Base-by-base conservation (phyloP, 2,797 vertebrate species). In the Gallirallus australis region DNA sequence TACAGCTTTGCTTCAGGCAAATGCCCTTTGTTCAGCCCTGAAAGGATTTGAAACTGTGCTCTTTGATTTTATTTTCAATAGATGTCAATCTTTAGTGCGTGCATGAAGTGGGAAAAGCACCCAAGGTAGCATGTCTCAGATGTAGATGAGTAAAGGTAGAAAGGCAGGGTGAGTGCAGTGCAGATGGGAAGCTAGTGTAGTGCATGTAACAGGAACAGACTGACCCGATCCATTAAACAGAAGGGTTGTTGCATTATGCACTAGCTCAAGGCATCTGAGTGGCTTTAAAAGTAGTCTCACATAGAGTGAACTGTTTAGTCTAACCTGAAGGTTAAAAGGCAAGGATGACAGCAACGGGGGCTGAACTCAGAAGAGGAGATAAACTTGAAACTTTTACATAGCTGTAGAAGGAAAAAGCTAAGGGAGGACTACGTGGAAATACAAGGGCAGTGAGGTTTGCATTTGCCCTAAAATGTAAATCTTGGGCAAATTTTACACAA, bases 241-340 rank as follows among this genome's bases (percentile, higher is more conserved):
- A 69, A 76, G 28, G 11, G 86, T 80, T 95, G 48, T 82, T 97
- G 93, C 90, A 95, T 96, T 97, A 96, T 96, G 96, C 81, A 96
- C 78, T 89, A 94, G 71, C 82, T 89, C 57, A 82, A 86, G 71
- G 68, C 85, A 50, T 66, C 85, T 73, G 75, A 92, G 78, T 71
- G 71, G 19, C 68, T 90, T 91, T 89, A 57, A 93, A 86, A 90
- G 91, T 89, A 70, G 66, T 93, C 59, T 82, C 4, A 1, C 53
- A 6, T 11, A 37, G 63, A 86, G 18, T 53, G 40, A 81, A 73
- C 39, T 31, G 24, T 56, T 56, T 42, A 57, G 80, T 71, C 5
- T 10, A 75, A 93, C 66, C 68, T 81, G 66, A 50, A 92, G 78
- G 78, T 91, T 94, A 90, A 92, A 94, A 96, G 90, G 68, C 61